These are phyloP conservation scores for Grallaria varia DNA, from an alignment of 2,113 vertebrate species.

Conservation along the genomic window DNA sequence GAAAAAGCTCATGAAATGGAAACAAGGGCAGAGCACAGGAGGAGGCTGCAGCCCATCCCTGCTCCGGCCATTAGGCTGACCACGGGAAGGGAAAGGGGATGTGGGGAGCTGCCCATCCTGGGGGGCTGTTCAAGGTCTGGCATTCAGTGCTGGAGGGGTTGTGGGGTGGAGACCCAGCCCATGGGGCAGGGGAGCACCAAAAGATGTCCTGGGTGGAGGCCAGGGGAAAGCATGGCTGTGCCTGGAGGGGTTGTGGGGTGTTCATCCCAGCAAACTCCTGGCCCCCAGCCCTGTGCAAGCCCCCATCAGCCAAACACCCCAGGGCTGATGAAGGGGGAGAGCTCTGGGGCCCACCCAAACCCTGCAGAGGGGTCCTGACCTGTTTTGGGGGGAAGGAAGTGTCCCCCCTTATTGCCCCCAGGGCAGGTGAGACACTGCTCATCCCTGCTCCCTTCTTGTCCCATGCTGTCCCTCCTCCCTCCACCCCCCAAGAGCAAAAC, in stretches of 20 bases:
- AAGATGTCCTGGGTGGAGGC: accelerated
- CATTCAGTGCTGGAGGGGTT: not conserved
- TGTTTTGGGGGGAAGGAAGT: accelerated
- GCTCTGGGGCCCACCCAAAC: not conserved
- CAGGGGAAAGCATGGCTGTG: not conserved
- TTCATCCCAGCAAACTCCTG: not conserved
- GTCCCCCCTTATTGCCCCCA: too few species aligned
- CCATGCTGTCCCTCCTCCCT: not conserved
- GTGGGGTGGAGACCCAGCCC: not conserved
- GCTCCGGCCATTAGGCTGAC: not conserved
- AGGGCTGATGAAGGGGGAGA: not conserved
- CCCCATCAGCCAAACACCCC: accelerated
- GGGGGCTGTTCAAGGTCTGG: not conserved
- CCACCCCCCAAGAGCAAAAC: not conserved
- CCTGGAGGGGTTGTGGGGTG: not conserved
- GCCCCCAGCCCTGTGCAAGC: not conserved
- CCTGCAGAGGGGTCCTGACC: accelerated
- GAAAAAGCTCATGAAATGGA: slow-evolving; percentile 63
- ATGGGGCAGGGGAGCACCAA: not conserved
- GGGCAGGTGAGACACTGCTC: not conserved
- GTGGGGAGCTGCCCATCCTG: not conserved
- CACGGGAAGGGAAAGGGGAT: not conserved
- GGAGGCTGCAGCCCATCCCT: not conserved
- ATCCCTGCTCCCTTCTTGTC: not conserved
- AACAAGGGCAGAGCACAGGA: not conserved